A percentile compares a stretch with the other conserved stretches of the same genome.
Evolutionary conservation across 2,888 invertebrate species (phyloP).

Genomic region (Microctonus brassicae): DNA sequence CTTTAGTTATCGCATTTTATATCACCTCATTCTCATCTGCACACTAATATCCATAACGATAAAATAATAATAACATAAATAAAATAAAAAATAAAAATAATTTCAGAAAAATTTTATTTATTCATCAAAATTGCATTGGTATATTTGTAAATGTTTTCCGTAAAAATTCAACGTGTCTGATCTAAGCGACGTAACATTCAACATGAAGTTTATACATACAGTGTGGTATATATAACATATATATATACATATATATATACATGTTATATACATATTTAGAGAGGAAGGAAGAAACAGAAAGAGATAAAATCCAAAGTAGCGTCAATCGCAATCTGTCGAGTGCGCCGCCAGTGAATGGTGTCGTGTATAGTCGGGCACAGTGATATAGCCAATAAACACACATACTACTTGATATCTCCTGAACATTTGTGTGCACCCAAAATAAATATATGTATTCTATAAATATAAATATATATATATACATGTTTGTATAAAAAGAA

Average conservation of each 20-base stretch:
- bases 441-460: slow-evolving; percentile 15
- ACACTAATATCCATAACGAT: neutral
- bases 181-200: neutral
- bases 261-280: neutral
- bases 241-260: neutral
- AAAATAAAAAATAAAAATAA: too few relatives aligned
- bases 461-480: neutral
- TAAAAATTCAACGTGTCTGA: neutral
- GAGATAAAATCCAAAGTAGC: slow-evolving; percentile 22
- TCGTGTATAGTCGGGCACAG: slow-evolving; percentile 19
- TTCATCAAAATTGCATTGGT: too few relatives aligned
- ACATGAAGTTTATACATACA: too few relatives aligned
- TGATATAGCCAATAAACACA: neutral
- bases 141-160: neutral
- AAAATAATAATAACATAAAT: too few relatives aligned
- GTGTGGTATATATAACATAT: neutral
- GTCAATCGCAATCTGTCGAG: slow-evolving; percentile 33
- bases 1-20: neutral
- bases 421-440: neutral
- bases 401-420: neutral
- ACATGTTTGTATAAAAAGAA: slow-evolving; percentile 3
- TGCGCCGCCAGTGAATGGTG: slow-evolving; percentile 13
- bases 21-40: neutral
- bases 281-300: neutral
- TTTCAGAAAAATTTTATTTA: too few relatives aligned